Conservation (phyloP, 23 tunicate species). For the Pegea sp. region DNA sequence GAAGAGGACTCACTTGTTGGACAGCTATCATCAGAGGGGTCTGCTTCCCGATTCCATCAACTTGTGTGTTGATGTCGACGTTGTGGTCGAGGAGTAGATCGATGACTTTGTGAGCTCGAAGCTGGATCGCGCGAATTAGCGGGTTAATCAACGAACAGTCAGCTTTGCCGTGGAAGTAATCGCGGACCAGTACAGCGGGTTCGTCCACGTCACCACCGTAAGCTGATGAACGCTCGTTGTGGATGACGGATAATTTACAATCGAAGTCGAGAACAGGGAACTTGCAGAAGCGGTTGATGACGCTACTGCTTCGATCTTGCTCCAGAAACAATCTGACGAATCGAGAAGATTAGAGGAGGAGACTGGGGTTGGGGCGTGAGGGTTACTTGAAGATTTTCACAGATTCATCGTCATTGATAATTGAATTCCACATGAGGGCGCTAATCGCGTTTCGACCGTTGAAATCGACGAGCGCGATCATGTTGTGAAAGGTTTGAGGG, state of each 20-base stretch:
- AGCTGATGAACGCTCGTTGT: too few relatives aligned
- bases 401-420: slow-evolving; percentile 60
- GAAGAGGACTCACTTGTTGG: slow-evolving; percentile 34
- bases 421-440: slow-evolving; percentile 72
- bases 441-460: slow-evolving; percentile 58
- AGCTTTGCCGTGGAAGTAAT: slow-evolving; percentile 44
- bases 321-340: slow-evolving; percentile 68
- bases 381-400: slow-evolving; percentile 64
- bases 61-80: slow-evolving; percentile 89
- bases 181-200: slow-evolving; percentile 22
- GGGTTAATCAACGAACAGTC: slow-evolving; percentile 47
- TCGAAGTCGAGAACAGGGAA: slow-evolving; percentile 30
- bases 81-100: slow-evolving; percentile 80
- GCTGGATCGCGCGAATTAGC: slow-evolving; percentile 57
- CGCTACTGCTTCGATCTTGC: slow-evolving; percentile 64
- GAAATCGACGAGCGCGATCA: slow-evolving; percentile 55
- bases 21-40: slow-evolving; percentile 98
- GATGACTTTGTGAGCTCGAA: slow-evolving; percentile 63
- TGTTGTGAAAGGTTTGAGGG: too few relatives aligned
- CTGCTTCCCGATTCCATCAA: slow-evolving; percentile 64
- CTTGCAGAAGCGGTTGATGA: slow-evolving; percentile 69
- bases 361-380: too few relatives aligned
- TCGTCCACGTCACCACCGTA: too few relatives aligned
- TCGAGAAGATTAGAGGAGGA: too few relatives aligned
- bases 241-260: neutral